Conservation (phyloP, 2,888 invertebrate genomes). For the Dinocampus coccinellae region DNA sequence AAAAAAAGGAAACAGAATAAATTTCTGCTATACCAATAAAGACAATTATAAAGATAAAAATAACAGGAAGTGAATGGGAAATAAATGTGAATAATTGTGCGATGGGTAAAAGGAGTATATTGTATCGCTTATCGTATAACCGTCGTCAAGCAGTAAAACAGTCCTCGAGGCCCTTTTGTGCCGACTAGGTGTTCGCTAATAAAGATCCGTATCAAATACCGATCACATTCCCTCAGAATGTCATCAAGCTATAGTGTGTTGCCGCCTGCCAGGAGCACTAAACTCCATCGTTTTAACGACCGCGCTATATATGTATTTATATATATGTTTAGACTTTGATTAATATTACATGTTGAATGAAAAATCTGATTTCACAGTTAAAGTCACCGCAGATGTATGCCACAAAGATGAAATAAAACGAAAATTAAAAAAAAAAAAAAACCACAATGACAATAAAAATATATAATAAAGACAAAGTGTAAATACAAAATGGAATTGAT, state of each 20-base stretch:
- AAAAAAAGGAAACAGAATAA: neutral
- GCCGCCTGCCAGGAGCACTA: constrained; percentile 23
- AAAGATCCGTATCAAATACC: constrained; percentile 49
- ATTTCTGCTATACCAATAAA: too few species aligned
- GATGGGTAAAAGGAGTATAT: neutral
- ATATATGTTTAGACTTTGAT: neutral
- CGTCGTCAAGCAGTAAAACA: constrained; percentile 20
- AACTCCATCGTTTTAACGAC: constrained; percentile 18
- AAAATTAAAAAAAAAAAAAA: neutral
- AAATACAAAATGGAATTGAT: neutral
- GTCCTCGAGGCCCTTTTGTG: constrained; percentile 22
- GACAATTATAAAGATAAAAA: too few species aligned
- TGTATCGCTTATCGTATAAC: constrained; percentile 13
- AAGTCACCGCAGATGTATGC: constrained; percentile 15
- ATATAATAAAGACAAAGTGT: constrained; percentile 5
- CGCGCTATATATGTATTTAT: neutral
- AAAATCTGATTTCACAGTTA: constrained; percentile 17
- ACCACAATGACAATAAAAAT: too few species aligned
- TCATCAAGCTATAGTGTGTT: constrained; percentile 41
- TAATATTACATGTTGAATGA: neutral
- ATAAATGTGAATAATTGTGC: constrained; percentile 24
- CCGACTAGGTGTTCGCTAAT: constrained; percentile 45
- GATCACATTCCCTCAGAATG: constrained; percentile 45
- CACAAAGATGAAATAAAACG: neutral
- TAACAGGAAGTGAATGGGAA: constrained; percentile 17